Evolutionary conservation across 1,140 invertebrate species (phyloP), one percentile per base, ranked within the genome.

Genomic region (Drosophila oshimai): DNA sequence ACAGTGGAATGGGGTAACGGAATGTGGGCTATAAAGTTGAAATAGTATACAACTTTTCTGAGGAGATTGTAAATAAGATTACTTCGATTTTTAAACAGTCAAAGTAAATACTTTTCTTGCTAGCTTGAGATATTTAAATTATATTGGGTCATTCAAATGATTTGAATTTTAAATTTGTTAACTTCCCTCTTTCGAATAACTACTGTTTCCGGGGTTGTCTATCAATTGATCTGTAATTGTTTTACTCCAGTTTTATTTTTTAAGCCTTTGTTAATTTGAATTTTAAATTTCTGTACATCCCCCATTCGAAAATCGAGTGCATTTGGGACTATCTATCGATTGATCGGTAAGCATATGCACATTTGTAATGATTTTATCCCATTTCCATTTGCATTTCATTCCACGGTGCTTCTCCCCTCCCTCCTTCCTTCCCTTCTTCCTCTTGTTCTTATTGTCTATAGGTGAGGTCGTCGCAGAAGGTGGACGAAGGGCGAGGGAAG

Each of bases 381-480:
- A 22, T 3, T 53, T 22, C 10, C 4, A 55, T 51, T 55, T 51
- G 45, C 53, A 58, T 60, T 29, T 18, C 26, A 10, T 29, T 33
- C 20, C 53, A 60, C 34, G 24, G 55, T 53, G 15, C 33, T 36
- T 13, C n/a, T 24, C 7, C 18, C 4, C 24, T 26, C 10, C 49
- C 55, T 36, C 20, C 50, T 26, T 37, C 22, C 15, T 26, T 6
- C 15, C 17, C 53, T 60, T 17, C 34, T 18, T 39, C 31, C 31
- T 34, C 26, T 22, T 10, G 22, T 24, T 58, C 33, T 31, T 41
- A 61, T 60, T 61, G 57, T 61, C 53, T 60, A n/a, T n/a, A 61
- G 53, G 41, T 64, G 61, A 64, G 61, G 61, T 64, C 49, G 50
- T 31, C 17, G 42, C 13, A 34, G 26, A 33, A 34, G 31, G 15